Evolutionary conservation across 2,888 invertebrate genomes (phyloP), one percentile per base, ranked within the genome.

Genomic region (Iselma pallidipennis): DNA sequence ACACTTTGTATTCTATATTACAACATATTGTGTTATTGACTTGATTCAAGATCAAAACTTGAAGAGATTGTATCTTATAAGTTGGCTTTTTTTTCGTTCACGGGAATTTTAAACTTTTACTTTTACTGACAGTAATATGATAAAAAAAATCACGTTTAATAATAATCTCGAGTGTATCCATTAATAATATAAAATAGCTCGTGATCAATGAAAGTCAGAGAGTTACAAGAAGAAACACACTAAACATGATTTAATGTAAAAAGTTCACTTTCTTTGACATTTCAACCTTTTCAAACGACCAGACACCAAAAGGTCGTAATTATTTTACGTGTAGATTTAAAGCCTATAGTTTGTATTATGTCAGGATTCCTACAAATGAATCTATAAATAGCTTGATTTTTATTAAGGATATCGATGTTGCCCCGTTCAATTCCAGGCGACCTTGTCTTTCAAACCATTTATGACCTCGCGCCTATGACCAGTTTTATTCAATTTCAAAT

Each of bases 351-450:
- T 33, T 14, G 37, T 37, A 16, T n/a, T n/a, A n/a, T n/a, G n/a
- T n/a, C n/a, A n/a, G 7, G 16, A 57, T 57, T 62, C 55, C 55
- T 62, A 58, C 50, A 58, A 58, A 62, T 58, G 52, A 62, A 51
- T 28, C 55, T 55, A 58, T 58, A 62, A 62, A 62, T 62, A 58
- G 55, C 31, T 21, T 12, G 16, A 19, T 50, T 58, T 58, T 58
- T 54, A 37, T 57, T 45, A 21, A 45, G 33, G 37, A 57, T 56
- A 56, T 61, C 37, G 61, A 56, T 52, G 61, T 56, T 21, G 61
- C 45, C 28, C 26, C 23, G 28, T 48, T 51, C 10, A 33, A 48
- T 29, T 60, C 50, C 37, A 55, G 60, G 45, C 61, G 61, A 31
- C 61, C 61, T 61, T 61, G 61, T 54, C 61, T 54, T 33, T 49